phyloP scores from a whole-genome alignment of 2,113 vertebrate genomes.

The Puma concolor region DNA sequence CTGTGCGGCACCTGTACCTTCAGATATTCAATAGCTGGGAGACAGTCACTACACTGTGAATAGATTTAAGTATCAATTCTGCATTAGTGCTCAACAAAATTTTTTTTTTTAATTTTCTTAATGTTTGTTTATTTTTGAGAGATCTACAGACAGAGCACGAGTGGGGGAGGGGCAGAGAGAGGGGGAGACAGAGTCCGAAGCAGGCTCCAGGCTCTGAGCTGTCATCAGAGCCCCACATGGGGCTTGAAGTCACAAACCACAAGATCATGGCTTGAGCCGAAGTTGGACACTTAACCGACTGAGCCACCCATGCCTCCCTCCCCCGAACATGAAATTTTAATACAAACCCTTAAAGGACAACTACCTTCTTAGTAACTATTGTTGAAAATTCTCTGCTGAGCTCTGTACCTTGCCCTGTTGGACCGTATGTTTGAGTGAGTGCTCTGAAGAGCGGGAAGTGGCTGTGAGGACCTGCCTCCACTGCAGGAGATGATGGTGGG shows the following conservation, averaged over 20 bases:
- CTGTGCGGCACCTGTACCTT: background rate
- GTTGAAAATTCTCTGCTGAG: conserved; percentile 14
- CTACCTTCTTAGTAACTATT: background rate
- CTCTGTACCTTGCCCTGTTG: background rate
- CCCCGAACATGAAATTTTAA: background rate
- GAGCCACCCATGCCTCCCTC: too few species aligned
- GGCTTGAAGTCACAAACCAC: too few species aligned
- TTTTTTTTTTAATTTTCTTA: too few species aligned
- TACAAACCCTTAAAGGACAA: background rate
- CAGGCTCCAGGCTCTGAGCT: too few species aligned
- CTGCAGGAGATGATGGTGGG: background rate
- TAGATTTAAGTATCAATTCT: background rate
- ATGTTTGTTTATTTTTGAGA: too few species aligned
- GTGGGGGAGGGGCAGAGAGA: too few species aligned
- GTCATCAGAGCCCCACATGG: too few species aligned
- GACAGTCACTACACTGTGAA: background rate
- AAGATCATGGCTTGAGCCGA: too few species aligned
- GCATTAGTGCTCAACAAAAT: background rate
- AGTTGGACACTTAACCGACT: too few species aligned
- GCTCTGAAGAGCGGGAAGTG: background rate
- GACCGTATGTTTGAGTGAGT: background rate
- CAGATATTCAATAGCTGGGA: conserved; percentile 9
- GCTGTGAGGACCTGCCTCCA: background rate
- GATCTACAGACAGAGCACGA: too few species aligned
- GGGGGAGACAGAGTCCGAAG: too few species aligned